A percentile compares a stretch with the other conserved stretches of the same genome.
phyloP scores from a whole-genome alignment of 2,888 invertebrate genomes.

The Fabriciana adippe region DNA sequence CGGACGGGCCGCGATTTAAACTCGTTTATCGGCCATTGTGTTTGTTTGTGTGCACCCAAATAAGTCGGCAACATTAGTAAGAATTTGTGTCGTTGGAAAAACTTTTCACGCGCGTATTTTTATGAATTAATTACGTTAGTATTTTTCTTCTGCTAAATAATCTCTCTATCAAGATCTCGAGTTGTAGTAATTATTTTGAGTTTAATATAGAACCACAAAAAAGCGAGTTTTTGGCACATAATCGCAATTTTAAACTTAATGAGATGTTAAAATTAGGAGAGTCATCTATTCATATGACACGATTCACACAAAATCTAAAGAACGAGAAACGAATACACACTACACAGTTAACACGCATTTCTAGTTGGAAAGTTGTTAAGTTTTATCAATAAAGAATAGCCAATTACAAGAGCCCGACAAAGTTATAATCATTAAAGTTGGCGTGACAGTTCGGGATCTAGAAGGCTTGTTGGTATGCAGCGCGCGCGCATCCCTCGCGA shows the following conservation, averaged over 20 bases:
- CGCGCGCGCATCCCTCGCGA: conserved; percentile 45
- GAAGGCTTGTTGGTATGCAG: conserved; percentile 40
- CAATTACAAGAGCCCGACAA: conserved; percentile 22
- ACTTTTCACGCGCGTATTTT: conserved; percentile 45
- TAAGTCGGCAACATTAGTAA: conserved; percentile 55
- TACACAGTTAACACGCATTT: background rate
- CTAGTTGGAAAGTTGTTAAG: conserved; percentile 7
- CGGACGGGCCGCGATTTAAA: conserved; percentile 67
- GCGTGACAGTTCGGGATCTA: conserved; percentile 38
- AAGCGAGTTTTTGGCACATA: no score
- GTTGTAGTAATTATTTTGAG: background rate
- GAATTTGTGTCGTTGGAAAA: conserved; percentile 48
- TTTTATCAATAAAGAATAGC: conserved; percentile 20
- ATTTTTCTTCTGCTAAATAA: conserved; percentile 24
- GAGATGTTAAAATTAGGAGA: no score
- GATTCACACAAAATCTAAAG: background rate
- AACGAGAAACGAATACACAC: background rate
- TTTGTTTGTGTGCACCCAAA: conserved; percentile 58
- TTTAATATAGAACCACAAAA: background rate
- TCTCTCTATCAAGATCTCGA: conserved; percentile 14
- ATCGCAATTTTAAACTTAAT: background rate
- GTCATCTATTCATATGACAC: no score
- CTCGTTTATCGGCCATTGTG: conserved; percentile 70
- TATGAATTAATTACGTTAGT: conserved; percentile 43
- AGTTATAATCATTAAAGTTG: conserved; percentile 29